Evolutionary conservation across 2,888 invertebrate species (phyloP).

Genomic region (Sturmia bella): DNA sequence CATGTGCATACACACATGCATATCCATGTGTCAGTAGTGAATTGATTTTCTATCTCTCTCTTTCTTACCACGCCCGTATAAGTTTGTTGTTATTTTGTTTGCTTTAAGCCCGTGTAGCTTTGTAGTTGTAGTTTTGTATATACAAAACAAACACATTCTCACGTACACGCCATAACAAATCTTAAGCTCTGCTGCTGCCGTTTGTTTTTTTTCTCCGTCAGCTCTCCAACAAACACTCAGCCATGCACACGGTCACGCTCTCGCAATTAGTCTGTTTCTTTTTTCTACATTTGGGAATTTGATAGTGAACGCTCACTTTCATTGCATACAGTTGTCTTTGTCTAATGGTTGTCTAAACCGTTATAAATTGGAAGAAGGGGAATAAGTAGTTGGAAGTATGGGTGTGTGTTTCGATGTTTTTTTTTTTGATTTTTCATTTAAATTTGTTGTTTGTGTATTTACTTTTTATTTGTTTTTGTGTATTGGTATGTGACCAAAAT

Average conservation of each 20-base stretch:
- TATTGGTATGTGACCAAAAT: slow-evolving; percentile 81
- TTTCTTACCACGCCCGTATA: slow-evolving; percentile 69
- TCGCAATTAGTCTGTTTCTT: slow-evolving; percentile 78
- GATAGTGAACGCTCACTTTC: slow-evolving; percentile 38
- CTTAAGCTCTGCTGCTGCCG: slow-evolving; percentile 1
- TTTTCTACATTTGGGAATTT: slow-evolving; percentile 79
- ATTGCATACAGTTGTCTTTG: slow-evolving; percentile 60
- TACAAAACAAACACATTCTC: slow-evolving; percentile 36
- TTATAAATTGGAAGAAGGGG: slow-evolving; percentile 62
- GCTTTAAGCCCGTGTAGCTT: slow-evolving; percentile 70
- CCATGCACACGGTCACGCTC: slow-evolving; percentile 76
- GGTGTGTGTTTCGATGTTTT: slow-evolving; percentile 1
- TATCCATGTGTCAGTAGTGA: neutral
- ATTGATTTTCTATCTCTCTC: slow-evolving; percentile 44
- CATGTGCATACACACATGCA: neutral
- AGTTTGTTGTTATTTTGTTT: slow-evolving; percentile 20
- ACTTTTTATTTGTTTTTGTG: slow-evolving; percentile 67
- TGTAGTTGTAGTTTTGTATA: slow-evolving; percentile 69
- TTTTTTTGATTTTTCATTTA: neutral
- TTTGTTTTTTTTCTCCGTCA: too few relatives aligned
- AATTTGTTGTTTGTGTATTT: slow-evolving; percentile 50
- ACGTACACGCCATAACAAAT: slow-evolving; percentile 23
- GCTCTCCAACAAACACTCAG: neutral
- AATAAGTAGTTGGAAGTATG: slow-evolving; percentile 23
- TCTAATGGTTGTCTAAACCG: slow-evolving; percentile 67